phyloP scores from a whole-genome alignment of 2,888 invertebrate genomes.

The Tetanocera ferruginea region DNA sequence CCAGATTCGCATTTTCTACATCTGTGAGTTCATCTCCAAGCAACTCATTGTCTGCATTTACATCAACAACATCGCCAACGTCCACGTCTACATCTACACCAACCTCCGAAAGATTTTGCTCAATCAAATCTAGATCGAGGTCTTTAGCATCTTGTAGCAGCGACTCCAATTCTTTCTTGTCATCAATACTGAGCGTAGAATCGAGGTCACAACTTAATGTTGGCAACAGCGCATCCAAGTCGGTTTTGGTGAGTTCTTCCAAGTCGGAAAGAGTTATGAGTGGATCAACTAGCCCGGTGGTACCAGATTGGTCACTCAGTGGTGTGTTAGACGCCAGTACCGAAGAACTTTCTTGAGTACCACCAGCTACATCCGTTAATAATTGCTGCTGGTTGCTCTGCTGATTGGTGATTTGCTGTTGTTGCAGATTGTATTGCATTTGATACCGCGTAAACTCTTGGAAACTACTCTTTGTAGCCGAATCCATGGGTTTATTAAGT shows the following conservation, averaged over 20 bases:
- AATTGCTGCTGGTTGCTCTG: constrained; percentile 43
- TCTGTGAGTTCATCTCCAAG: constrained; percentile 22
- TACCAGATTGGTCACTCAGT: constrained; percentile 40
- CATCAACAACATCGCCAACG: constrained; percentile 28
- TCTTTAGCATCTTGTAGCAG: constrained; percentile 68
- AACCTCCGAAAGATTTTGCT: constrained; percentile 71
- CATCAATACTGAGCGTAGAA: constrained; percentile 66
- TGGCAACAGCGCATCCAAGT: constrained; percentile 77
- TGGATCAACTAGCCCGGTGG: constrained; percentile 56
- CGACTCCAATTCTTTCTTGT: constrained; percentile 68
- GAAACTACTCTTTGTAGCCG: constrained; percentile 75
- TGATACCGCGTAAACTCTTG: constrained; percentile 77
- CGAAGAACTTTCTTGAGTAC: not conserved
- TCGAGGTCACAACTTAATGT: constrained; percentile 73
- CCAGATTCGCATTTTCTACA: constrained; percentile 29
- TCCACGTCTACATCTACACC: constrained; percentile 57
- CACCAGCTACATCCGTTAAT: constrained; percentile 20
- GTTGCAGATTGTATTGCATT: constrained; percentile 76
- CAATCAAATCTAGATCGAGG: constrained; percentile 68
- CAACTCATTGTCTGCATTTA: constrained; percentile 24
- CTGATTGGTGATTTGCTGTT: constrained; percentile 63
- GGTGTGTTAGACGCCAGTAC: constrained; percentile 31
- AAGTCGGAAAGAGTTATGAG: constrained; percentile 64
- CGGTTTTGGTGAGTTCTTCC: constrained; percentile 69
- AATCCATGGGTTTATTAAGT: constrained; percentile 73